Base-by-base conservation (phyloP, 2,888 invertebrate genomes). In the Caenorhabditis virilis region DNA sequence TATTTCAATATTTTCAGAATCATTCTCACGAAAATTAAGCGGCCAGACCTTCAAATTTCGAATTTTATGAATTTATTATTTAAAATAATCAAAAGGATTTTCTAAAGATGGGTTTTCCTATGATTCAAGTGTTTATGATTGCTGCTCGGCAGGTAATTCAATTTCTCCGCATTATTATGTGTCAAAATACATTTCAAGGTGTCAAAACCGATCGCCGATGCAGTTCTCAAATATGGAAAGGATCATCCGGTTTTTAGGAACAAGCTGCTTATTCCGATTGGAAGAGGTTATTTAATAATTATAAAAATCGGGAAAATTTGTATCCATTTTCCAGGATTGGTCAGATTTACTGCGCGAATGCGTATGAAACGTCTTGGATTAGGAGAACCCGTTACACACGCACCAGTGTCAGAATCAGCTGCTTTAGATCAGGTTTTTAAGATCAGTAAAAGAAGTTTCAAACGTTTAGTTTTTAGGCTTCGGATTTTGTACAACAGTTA, bases 41-140 rank as follows among this genome's bases (percentile, higher is more conserved):
- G 2, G 5, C 5, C 13, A 20, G 20, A 20, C 4, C 9, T 48
- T 47, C 56, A 61, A 55, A 61, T 41, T n/a, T n/a, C n/a, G n/a
- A n/a, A n/a, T 51, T 61, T 41, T 56, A 55, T 56, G 52, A 50
- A 30, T 23, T 16, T 39, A 27, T 23, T 30, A n/a, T n/a, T n/a
- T n/a, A n/a, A n/a, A n/a, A n/a, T n/a, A n/a, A n/a, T n/a, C n/a
- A 43, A 49, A 26, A 42, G 27, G 18, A 16, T 4, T 27, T 39
- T 23, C 46, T 53, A 38, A 70, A 43, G 30, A 81, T 81, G 81
- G 81, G 81, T 25, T 70, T 81, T 33, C 81, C 81, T 6, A 76
- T 78, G 74, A 69, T 81, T 47, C 81, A 81, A 65, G 72, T 81
- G 16, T 66, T 79, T 42, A 73, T 82, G 77, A 81, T 81, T 52